A percentile compares a stretch with the other conserved stretches of the same genome.
Conservation (phyloP, 1,140 invertebrate species). For the Drosophila elegans region DNA sequence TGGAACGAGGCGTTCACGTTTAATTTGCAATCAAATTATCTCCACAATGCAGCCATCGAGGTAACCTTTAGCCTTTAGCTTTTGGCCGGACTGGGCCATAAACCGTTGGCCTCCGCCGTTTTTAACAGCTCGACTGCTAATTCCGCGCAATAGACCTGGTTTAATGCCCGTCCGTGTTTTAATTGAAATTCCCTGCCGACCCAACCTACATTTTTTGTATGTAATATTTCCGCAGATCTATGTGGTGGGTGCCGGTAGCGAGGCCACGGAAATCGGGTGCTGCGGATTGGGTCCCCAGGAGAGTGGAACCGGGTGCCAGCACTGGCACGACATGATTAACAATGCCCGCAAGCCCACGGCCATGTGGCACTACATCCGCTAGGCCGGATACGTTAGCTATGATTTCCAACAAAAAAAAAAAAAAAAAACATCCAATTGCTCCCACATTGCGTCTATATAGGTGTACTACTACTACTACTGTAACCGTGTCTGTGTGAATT, state of each 20-base stretch:
- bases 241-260: slow-evolving; percentile 85
- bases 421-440: slow-evolving; percentile 9
- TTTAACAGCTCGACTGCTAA: slow-evolving; percentile 41
- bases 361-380: slow-evolving; percentile 93
- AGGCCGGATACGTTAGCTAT: slow-evolving; percentile 63
- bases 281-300: slow-evolving; percentile 89
- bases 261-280: slow-evolving; percentile 88
- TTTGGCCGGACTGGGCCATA: neutral
- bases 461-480: slow-evolving; percentile 31
- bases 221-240: slow-evolving; percentile 84
- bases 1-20: slow-evolving; percentile 98
- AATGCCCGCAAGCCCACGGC: slow-evolving; percentile 92
- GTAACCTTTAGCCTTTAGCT: slow-evolving; percentile 84
- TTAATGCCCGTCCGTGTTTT: slow-evolving; percentile 43
- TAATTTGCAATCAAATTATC: slow-evolving; percentile 90
- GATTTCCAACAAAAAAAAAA: neutral
- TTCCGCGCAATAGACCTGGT: slow-evolving; percentile 32
- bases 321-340: slow-evolving; percentile 93
- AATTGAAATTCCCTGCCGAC: slow-evolving; percentile 43
- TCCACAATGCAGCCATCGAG: slow-evolving; percentile 91
- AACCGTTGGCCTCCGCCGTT: slow-evolving; percentile 16
- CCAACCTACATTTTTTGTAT: neutral
- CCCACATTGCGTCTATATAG: slow-evolving; percentile 7
- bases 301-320: slow-evolving; percentile 87
- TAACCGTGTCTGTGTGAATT: slow-evolving; percentile 38